These are phyloP conservation scores for Crotalus viridis DNA, from an alignment of 2,113 vertebrate genomes.

Conservation along the genomic window DNA sequence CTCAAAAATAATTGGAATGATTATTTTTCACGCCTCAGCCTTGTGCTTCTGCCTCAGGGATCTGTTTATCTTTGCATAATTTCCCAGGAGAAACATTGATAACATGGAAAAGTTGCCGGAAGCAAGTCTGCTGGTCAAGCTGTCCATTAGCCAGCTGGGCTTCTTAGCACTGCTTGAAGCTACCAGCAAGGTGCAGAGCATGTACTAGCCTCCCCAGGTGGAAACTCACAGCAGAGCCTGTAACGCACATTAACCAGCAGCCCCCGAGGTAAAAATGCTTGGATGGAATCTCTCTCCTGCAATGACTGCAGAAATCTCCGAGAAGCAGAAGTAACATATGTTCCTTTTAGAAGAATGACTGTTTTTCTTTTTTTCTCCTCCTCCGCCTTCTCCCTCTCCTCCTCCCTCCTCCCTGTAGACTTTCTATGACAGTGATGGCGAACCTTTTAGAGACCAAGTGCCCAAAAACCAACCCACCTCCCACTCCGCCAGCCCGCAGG, in stretches of 20 bases:
- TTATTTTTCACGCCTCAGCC: neutral
- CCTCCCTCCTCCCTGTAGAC: neutral
- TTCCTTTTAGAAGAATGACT: neutral
- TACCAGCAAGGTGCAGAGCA: neutral
- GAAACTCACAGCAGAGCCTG: neutral
- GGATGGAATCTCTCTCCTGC: neutral
- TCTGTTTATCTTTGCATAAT: constrained; percentile 2
- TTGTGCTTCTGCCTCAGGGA: neutral
- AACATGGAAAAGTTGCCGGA: neutral
- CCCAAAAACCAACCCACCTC: too few species aligned
- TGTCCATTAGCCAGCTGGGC: neutral
- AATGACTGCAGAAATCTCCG: neutral
- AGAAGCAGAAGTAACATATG: neutral
- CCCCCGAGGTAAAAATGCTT: neutral
- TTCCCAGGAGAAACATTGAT: neutral
- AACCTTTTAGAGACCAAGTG: too few species aligned
- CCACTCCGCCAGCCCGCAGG: too few species aligned
- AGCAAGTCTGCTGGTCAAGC: neutral
- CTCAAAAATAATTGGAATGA: neutral
- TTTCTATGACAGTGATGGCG: neutral
- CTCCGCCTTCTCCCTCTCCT: neutral
- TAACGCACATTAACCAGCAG: neutral
- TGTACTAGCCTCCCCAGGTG: neutral
- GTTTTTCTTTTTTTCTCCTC: neutral
- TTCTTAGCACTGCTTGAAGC: neutral